Evolutionary conservation across 2,888 invertebrate species (phyloP).

Genomic region (Allygus modestus): DNA sequence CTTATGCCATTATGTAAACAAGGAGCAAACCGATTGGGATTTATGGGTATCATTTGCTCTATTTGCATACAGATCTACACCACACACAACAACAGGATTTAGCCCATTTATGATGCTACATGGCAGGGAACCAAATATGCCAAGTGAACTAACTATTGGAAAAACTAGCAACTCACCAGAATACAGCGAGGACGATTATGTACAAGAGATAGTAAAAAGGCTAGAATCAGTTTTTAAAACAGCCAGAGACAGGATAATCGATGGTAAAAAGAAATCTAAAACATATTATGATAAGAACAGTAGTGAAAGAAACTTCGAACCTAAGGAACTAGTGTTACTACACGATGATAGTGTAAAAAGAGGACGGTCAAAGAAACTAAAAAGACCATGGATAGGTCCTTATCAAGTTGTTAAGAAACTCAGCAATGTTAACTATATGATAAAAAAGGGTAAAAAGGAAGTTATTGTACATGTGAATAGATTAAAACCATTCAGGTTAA

Average conservation of each 20-base stretch:
- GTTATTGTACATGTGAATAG: slow-evolving; percentile 27
- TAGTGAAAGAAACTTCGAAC: not conserved
- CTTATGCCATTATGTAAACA: not conserved
- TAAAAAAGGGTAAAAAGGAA: slow-evolving; percentile 33
- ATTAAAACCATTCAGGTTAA: slow-evolving; percentile 12
- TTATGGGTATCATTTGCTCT: not conserved
- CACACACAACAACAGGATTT: not conserved
- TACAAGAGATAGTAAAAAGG: not conserved
- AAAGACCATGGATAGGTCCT: slow-evolving; percentile 54
- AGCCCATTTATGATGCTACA: slow-evolving; percentile 1
- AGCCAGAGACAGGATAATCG: not conserved
- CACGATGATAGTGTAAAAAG: slow-evolving; percentile 47
- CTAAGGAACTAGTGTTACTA: slow-evolving; percentile 33
- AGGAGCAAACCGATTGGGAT: slow-evolving; percentile 4
- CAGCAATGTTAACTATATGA: slow-evolving; percentile 35
- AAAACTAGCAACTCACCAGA: not conserved
- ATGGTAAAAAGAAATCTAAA: slow-evolving; percentile 10
- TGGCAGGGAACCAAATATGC: slow-evolving; percentile 6
- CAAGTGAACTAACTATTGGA: slow-evolving; percentile 13
- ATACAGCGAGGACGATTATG: slow-evolving; percentile 42
- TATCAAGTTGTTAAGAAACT: slow-evolving; percentile 16
- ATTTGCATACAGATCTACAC: not conserved
- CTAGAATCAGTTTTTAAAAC: slow-evolving; percentile 20
- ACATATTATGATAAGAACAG: not conserved
- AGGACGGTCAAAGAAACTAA: slow-evolving; percentile 46